A percentile compares a stretch with the other conserved stretches of the same genome.
phyloP scores from a whole-genome alignment of 2,888 invertebrate species.

The Glaucopsyche alexis region DNA sequence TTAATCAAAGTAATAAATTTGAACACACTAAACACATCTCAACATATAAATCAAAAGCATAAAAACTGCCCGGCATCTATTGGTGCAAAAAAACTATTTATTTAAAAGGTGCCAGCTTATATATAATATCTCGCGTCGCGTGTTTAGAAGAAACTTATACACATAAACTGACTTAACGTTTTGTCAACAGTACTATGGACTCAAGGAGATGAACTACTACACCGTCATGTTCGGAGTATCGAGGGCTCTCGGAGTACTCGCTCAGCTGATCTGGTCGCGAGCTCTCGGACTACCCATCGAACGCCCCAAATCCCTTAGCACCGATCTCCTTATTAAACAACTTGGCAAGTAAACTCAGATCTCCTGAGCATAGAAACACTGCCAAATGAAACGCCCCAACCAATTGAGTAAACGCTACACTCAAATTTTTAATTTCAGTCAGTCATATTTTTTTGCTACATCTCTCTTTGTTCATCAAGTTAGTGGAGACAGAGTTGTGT shows the following conservation, averaged over 20 bases:
- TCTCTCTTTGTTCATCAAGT: not conserved
- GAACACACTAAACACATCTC: too few relatives aligned
- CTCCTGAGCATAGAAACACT: slow-evolving; percentile 29
- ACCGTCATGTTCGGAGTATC: slow-evolving; percentile 96
- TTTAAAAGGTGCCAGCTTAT: too few relatives aligned
- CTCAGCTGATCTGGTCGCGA: slow-evolving; percentile 92
- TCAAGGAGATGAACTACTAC: slow-evolving; percentile 96
- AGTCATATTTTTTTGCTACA: not conserved
- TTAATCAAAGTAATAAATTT: too few relatives aligned
- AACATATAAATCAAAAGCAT: too few relatives aligned
- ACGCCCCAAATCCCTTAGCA: slow-evolving; percentile 92
- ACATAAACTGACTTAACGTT: not conserved
- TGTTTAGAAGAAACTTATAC: too few relatives aligned
- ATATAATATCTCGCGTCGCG: too few relatives aligned
- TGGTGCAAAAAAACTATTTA: too few relatives aligned
- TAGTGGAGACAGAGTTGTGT: too few relatives aligned
- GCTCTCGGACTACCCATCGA: slow-evolving; percentile 93
- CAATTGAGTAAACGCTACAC: slow-evolving; percentile 4
- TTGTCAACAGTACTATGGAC: slow-evolving; percentile 87
- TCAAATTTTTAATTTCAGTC: too few relatives aligned
- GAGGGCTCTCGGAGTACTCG: slow-evolving; percentile 90
- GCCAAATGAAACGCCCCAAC: slow-evolving; percentile 25
- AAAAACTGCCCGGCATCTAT: too few relatives aligned
- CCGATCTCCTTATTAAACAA: slow-evolving; percentile 75
- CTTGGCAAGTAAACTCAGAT: slow-evolving; percentile 57